Conservation (phyloP, 2,888 invertebrate genomes). For the Chironomus riparius region DNA sequence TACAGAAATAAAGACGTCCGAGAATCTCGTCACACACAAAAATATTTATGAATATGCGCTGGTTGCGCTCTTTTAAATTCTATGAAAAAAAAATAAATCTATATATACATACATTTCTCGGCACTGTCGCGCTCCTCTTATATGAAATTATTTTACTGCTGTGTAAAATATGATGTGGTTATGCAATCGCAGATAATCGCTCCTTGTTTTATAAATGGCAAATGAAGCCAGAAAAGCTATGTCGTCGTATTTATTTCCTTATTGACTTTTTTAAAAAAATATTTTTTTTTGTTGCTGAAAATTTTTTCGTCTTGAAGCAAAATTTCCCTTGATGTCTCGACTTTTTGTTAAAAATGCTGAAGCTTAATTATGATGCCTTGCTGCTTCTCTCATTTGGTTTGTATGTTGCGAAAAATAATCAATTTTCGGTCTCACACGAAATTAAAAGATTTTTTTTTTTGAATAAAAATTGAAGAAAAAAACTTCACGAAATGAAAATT, state of each 20-base stretch:
- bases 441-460: conserved; percentile 5
- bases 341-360: background rate
- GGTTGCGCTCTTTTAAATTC: no score
- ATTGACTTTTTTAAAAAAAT: background rate
- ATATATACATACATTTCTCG: background rate
- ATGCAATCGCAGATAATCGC: background rate
- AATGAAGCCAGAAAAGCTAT: background rate
- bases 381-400: conserved; percentile 1
- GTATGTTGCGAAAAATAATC: background rate
- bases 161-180: background rate
- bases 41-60: no score
- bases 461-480: background rate
- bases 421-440: background rate
- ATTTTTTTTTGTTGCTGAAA: background rate
- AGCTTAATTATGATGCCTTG: background rate
- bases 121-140: background rate
- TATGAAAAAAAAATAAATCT: background rate
- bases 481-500: background rate
- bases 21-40: no score
- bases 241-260: background rate
- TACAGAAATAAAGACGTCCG: no score
- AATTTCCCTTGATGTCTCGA: background rate
- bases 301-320: background rate
- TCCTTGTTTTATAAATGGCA: background rate
- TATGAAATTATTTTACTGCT: background rate